Evolutionary conservation across 2,888 invertebrate species (phyloP).

Genomic region (Scotopteryx bipunctaria): DNA sequence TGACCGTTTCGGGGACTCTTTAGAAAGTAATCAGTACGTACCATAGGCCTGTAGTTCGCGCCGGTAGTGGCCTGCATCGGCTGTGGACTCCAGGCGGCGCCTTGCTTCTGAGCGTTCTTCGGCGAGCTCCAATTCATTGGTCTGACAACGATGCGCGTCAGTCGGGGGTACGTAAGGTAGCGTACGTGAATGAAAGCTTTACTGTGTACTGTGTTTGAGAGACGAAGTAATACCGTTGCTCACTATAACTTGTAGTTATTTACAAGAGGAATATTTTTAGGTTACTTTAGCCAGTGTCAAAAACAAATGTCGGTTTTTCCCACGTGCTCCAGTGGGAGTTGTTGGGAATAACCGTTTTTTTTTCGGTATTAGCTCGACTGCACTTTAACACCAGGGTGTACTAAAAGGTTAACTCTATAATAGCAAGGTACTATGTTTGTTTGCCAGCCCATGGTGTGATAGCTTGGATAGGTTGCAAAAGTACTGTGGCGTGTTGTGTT

Average conservation of each 20-base stretch:
- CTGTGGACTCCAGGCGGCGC: constrained; percentile 92
- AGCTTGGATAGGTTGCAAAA: neutral
- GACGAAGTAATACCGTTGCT: constrained; percentile 6
- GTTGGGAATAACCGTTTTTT: neutral
- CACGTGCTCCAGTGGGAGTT: neutral
- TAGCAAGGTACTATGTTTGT: constrained; percentile 1
- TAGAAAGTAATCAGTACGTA: constrained; percentile 63
- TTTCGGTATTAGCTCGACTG: constrained; percentile 15
- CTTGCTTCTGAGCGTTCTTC: constrained; percentile 92
- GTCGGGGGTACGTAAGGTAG: constrained; percentile 22
- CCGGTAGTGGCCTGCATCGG: constrained; percentile 95
- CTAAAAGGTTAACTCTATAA: constrained; percentile 4
- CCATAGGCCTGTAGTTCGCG: constrained; percentile 94
- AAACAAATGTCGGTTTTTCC: too few species aligned
- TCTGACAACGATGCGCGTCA: constrained; percentile 70
- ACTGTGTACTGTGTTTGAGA: constrained; percentile 10
- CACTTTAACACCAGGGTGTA: neutral
- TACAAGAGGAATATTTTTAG: too few species aligned
- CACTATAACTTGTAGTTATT: too few species aligned
- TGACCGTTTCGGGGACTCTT: too few species aligned
- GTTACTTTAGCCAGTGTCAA: too few species aligned
- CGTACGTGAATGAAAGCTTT: constrained; percentile 36
- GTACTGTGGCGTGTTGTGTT: neutral
- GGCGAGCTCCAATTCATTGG: constrained; percentile 96
- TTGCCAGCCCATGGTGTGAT: constrained; percentile 11